phyloP scores from a whole-genome alignment of 1,140 invertebrate species.

The Nomia melanderi region DNA sequence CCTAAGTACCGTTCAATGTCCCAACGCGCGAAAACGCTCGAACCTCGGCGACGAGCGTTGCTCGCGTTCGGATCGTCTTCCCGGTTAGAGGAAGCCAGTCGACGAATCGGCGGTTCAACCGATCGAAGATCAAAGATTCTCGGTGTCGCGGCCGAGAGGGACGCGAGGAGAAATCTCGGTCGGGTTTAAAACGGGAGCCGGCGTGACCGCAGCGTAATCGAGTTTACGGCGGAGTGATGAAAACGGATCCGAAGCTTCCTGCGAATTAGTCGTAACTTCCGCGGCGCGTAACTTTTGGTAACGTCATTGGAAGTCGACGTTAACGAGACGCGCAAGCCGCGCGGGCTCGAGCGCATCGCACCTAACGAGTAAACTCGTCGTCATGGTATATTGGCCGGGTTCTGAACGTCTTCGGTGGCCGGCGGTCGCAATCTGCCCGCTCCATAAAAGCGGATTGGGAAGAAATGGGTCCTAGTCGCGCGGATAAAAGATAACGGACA shows the following conservation, averaged over 20 bases:
- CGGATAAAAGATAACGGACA: not conserved
- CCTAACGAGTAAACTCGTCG: not conserved
- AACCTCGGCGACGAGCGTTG: not conserved
- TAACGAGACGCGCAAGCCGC: not conserved
- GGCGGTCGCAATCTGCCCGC: not conserved
- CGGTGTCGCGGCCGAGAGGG: too few relatives aligned
- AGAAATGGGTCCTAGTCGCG: not conserved
- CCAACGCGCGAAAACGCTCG: slow-evolving; percentile 23
- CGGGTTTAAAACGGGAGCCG: not conserved
- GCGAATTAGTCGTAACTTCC: slow-evolving; percentile 23
- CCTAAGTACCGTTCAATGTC: slow-evolving; percentile 6
- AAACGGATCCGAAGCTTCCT: slow-evolving; percentile 2
- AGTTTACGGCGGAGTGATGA: slow-evolving; percentile 9
- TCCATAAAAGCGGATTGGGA: not conserved
- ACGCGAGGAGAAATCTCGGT: too few relatives aligned
- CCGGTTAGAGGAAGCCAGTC: too few relatives aligned
- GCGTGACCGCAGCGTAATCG: not conserved
- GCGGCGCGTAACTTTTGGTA: slow-evolving; percentile 15
- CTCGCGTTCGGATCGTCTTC: not conserved
- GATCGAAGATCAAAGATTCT: not conserved
- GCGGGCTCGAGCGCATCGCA: too few relatives aligned
- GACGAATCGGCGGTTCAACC: not conserved
- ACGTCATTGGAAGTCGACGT: slow-evolving; percentile 19
- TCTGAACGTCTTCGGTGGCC: not conserved
- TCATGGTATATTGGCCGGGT: not conserved